Conservation (phyloP, 2,888 invertebrate species). For the Thecocarcelia acutangulata region DNA sequence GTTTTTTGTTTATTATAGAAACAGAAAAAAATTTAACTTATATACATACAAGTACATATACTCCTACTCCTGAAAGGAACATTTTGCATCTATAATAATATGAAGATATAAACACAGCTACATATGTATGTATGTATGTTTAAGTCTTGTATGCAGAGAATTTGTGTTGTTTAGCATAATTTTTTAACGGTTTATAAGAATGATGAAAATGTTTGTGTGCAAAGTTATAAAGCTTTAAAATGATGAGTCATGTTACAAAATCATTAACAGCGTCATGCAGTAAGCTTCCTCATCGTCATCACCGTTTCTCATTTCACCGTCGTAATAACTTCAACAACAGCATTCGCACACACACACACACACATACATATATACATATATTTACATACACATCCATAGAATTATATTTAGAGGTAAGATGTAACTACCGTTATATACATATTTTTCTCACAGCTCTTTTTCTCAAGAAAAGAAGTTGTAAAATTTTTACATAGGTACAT, state of each 20-base stretch:
- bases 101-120: too few relatives aligned
- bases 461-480: conserved; percentile 5
- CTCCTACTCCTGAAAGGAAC: too few relatives aligned
- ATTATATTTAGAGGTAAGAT: conserved; percentile 1
- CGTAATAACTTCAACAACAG: conserved; percentile 8
- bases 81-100: too few relatives aligned
- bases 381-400: too few relatives aligned
- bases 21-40: too few relatives aligned
- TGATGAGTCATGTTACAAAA: conserved; percentile 55
- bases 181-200: not conserved
- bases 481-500: conserved; percentile 4
- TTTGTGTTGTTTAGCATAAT: not conserved
- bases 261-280: conserved; percentile 35
- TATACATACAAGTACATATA: too few relatives aligned
- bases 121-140: too few relatives aligned
- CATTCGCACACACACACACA: not conserved
- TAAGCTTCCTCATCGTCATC: conserved; percentile 33
- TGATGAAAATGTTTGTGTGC: not conserved
- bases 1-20: too few relatives aligned
- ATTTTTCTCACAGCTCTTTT: conserved; percentile 17
- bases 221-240: conserved; percentile 1
- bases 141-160: too few relatives aligned
- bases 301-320: conserved; percentile 29
- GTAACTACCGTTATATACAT: conserved; percentile 29
- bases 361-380: too few relatives aligned